Conservation (phyloP, 2,113 vertebrate species). For the Albula glossodonta region DNA sequence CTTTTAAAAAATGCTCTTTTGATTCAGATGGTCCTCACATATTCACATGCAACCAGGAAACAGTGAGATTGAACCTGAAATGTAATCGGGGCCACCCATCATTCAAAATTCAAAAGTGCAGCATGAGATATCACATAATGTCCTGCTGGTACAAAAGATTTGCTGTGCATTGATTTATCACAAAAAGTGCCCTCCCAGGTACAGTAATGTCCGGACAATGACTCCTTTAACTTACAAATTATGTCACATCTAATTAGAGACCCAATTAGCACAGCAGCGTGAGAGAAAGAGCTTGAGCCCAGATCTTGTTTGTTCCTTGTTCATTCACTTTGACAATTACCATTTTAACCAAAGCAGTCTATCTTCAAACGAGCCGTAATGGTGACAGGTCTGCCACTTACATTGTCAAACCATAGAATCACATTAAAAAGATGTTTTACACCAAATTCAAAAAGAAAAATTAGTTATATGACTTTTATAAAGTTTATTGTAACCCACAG, state of each 20-base stretch:
- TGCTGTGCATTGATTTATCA: neutral
- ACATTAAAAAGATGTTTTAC: too few species aligned
- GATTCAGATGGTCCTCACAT: too few species aligned
- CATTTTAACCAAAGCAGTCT: too few species aligned
- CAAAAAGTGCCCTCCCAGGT: neutral
- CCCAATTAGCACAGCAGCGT: neutral
- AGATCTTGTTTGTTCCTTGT: too few species aligned
- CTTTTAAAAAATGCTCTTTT: too few species aligned
- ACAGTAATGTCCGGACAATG: neutral
- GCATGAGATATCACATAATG: neutral
- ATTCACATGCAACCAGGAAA: neutral
- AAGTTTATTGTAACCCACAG: neutral
- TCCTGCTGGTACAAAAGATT: neutral
- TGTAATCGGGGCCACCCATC: neutral
- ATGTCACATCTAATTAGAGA: neutral
- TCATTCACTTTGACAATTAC: too few species aligned
- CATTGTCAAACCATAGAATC: too few species aligned
- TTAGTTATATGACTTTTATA: neutral
- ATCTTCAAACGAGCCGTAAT: too few species aligned
- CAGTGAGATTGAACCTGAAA: neutral
- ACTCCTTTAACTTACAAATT: neutral
- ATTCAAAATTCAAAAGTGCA: neutral
- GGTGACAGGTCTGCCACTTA: too few species aligned
- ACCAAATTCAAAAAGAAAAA: neutral
- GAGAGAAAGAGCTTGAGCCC: neutral